Conservation (phyloP, 2,888 invertebrate species). For the Euphydryas editha region DNA sequence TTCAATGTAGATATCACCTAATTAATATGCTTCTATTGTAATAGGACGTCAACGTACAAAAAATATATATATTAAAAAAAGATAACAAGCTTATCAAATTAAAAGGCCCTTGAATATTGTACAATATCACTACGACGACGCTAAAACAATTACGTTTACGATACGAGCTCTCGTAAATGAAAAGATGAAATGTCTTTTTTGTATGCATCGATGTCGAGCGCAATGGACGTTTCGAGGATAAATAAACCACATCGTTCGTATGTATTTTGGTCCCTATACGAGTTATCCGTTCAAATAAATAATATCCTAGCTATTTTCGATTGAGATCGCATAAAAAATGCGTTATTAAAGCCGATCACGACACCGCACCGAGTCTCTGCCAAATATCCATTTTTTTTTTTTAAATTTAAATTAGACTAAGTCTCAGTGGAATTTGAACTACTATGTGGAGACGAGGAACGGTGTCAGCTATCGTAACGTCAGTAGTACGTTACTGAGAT, state of each 20-base stretch:
- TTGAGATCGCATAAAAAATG: slow-evolving; percentile 43
- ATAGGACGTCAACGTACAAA: slow-evolving; percentile 71
- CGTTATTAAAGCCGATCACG: slow-evolving; percentile 33
- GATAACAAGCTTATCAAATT: slow-evolving; percentile 79
- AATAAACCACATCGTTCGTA: slow-evolving; percentile 44
- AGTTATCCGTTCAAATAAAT: slow-evolving; percentile 44
- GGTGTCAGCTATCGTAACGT: slow-evolving; percentile 20
- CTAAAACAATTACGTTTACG: slow-evolving; percentile 33
- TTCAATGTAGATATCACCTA: slow-evolving; percentile 81
- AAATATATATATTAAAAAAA: slow-evolving; percentile 78
- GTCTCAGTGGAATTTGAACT: slow-evolving; percentile 37
- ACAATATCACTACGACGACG: slow-evolving; percentile 68
- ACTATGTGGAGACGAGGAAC: slow-evolving; percentile 29
- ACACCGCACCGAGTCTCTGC: slow-evolving; percentile 28
- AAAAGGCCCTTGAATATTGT: slow-evolving; percentile 78
- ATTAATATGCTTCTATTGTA: slow-evolving; percentile 71
- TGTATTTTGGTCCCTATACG: slow-evolving; percentile 55
- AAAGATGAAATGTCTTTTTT: slow-evolving; percentile 73
- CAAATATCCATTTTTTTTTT: slow-evolving; percentile 31
- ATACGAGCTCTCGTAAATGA: slow-evolving; percentile 51
- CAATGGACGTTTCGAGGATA: slow-evolving; percentile 42
- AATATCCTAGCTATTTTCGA: slow-evolving; percentile 30
- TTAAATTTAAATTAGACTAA: slow-evolving; percentile 36
- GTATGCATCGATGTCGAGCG: slow-evolving; percentile 53
- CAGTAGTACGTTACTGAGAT: slow-evolving; percentile 32